Evolutionary conservation across 2,888 invertebrate species (phyloP), one percentile per base, ranked within the genome.

Genomic region (Lasioglossum marginatum): DNA sequence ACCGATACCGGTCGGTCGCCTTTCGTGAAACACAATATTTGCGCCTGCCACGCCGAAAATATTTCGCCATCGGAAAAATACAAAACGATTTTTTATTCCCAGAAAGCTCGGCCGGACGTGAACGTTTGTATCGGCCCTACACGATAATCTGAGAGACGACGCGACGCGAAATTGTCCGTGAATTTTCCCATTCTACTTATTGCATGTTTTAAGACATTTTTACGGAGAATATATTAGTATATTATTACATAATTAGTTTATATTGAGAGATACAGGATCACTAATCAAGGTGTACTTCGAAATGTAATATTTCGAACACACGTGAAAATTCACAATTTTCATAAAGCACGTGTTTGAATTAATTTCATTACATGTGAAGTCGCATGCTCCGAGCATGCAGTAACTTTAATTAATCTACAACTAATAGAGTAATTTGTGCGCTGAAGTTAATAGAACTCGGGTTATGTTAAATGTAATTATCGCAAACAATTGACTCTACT

Each of bases 1-100:
- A 63, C 63, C 63, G 63, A 63, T 63, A 34, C 40, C n/a, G 81
- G 72, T 77, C 43, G 83, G 72, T 60, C 70, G 60, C 14, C 5
- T 68, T 76, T 12, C 1, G n/a, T 23, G 40, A 48, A 48, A 74
- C 34, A 37, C 23, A 27, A 37, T 52, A 45, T 68, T 70, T 19
- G 37, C 14, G 31, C 12, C 45, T 19, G 19, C 0, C 37, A 12
- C 37, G 23, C 0, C 63, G 19, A 34, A 14, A 74, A 63, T 63
- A 76, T 66, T 76, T 70, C 19, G 4, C 45, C 4, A 19, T 16
- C 16, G 43, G 43, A 40, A 27, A 19, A 52, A 10, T 16, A 23
- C 16, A 16, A 31, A 40, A 52, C 12, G 12, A 34, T 52, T 68
- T 40, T 70, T 70, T n/a, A n/a, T 70, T 70, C n/a, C 1, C n/a